phyloP scores from a whole-genome alignment of 2,888 invertebrate genomes.

The Lasiommata megera region DNA sequence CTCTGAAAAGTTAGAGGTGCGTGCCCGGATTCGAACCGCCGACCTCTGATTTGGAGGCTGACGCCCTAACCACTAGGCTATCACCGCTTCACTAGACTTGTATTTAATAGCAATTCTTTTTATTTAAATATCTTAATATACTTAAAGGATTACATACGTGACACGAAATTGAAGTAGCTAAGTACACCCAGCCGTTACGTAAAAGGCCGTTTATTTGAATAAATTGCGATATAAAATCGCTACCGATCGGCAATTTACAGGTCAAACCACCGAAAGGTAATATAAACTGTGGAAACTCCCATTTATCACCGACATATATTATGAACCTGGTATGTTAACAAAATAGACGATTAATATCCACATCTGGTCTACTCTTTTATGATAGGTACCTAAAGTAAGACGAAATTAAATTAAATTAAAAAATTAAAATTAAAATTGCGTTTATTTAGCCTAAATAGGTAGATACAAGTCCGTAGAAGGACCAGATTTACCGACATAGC shows the following conservation, averaged over 20 bases:
- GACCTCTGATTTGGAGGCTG: no score
- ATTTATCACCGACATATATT: neutral
- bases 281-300: neutral
- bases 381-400: no score
- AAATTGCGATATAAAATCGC: slow-evolving; percentile 1
- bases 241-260: neutral
- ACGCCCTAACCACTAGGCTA: no score
- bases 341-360: neutral
- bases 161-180: neutral
- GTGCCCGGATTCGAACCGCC: no score
- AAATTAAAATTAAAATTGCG: no score
- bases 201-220: neutral
- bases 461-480: no score
- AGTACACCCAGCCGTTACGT: neutral
- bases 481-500: no score
- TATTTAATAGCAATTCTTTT: neutral
- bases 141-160: neutral
- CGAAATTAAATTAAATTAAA: no score
- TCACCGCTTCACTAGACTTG: no score
- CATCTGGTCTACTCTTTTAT: no score
- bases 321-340: neutral
- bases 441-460: no score
- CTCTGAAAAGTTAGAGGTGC: no score
- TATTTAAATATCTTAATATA: neutral
- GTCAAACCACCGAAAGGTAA: neutral